A percentile compares a stretch with the other conserved stretches of the same genome.
These are phyloP conservation scores for Cyprinodon brontotheroides DNA, from an alignment of 2,113 vertebrate species.

Conservation along the genomic window DNA sequence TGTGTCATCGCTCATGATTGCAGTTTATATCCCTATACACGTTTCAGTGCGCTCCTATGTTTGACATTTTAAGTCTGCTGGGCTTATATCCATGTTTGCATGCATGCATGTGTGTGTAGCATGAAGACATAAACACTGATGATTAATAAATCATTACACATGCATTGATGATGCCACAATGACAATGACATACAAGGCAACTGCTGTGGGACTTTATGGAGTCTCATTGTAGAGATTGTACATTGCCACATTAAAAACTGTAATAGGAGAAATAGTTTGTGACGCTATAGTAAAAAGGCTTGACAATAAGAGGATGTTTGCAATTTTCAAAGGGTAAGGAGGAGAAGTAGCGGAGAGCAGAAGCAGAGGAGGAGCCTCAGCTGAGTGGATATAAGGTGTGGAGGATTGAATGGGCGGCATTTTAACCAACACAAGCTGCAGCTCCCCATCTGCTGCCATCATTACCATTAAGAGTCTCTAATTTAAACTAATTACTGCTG, in stretches of 20 bases:
- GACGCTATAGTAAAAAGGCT: conserved; percentile 5
- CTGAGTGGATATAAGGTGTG: conserved; percentile 22
- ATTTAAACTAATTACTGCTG: conserved; percentile 67
- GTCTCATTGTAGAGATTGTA: conserved; percentile 29
- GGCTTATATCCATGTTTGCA: neutral
- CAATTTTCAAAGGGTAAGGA: neutral
- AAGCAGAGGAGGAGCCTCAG: conserved; percentile 12
- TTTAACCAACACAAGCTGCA: conserved; percentile 37
- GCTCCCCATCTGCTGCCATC: conserved; percentile 71
- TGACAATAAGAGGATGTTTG: neutral
- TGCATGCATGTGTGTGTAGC: conserved; percentile 19
- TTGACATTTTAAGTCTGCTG: neutral
- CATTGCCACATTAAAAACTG: conserved; percentile 30
- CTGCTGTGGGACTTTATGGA: conserved; percentile 23
- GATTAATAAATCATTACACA: conserved; percentile 68
- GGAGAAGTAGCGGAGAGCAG: conserved; percentile 12
- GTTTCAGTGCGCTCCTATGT: neutral
- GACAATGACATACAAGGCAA: conserved; percentile 67
- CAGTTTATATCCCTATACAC: neutral
- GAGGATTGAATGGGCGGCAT: conserved; percentile 49
- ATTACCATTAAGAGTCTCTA: conserved; percentile 71
- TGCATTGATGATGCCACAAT: conserved; percentile 64
- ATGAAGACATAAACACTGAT: conserved; percentile 57
- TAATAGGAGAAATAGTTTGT: conserved; percentile 18
- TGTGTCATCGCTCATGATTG: neutral